phyloP scores from a whole-genome alignment of 1,140 invertebrate species.

The Penaeus vannamei region DNA sequence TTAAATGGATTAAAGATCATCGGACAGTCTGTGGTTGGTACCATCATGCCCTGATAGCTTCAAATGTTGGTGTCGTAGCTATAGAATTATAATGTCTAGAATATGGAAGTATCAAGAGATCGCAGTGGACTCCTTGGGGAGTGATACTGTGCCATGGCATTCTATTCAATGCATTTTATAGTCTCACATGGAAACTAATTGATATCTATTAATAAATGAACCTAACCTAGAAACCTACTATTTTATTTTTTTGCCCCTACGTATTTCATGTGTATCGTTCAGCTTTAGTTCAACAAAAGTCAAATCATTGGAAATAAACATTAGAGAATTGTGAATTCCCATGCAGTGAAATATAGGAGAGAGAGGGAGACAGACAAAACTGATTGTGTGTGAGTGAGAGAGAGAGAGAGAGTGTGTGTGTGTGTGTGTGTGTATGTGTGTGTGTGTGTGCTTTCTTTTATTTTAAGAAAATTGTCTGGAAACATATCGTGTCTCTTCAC shows the following conservation, averaged over 20 bases:
- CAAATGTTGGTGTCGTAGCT: conserved; percentile 62
- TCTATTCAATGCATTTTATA: conserved; percentile 65
- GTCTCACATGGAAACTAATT: conserved; percentile 64
- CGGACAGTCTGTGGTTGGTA: conserved; percentile 19
- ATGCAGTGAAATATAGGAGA: too few relatives aligned
- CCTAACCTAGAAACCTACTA: conserved; percentile 49
- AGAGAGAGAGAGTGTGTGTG: too few relatives aligned
- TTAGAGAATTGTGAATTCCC: too few relatives aligned
- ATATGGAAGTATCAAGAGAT: conserved; percentile 62
- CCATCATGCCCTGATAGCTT: conserved; percentile 53
- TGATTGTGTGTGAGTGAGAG: too few relatives aligned
- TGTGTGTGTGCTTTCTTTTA: too few relatives aligned
- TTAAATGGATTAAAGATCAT: neutral
- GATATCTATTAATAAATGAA: conserved; percentile 66
- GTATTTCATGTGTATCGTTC: neutral
- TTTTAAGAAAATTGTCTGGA: too few relatives aligned
- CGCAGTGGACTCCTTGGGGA: conserved; percentile 53
- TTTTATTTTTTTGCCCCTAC: neutral
- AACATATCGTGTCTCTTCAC: too few relatives aligned
- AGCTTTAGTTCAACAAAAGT: neutral
- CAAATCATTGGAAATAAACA: neutral
- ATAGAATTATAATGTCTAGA: conserved; percentile 63
- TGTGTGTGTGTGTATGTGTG: too few relatives aligned
- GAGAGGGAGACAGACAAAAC: too few relatives aligned
- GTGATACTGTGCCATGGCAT: conserved; percentile 46